Conservation (phyloP, 2,888 invertebrate genomes). For the Deilephila porcellus region DNA sequence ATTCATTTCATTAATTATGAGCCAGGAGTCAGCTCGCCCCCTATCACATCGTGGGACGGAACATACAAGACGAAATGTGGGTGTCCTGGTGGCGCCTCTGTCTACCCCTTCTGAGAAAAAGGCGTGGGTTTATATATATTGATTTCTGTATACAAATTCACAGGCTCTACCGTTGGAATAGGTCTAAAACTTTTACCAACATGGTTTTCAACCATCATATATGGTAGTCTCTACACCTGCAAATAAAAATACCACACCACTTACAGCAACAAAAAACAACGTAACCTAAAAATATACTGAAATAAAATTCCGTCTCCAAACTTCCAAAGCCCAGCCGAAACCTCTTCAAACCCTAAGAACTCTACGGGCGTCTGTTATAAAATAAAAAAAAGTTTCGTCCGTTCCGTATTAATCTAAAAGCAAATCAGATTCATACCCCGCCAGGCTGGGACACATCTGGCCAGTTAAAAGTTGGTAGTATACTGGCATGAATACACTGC, state of each 20-base stretch:
- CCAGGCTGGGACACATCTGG: constrained; percentile 76
- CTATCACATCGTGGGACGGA: too few species aligned
- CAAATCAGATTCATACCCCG: constrained; percentile 77
- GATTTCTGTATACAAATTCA: too few species aligned
- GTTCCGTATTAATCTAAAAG: constrained; percentile 73
- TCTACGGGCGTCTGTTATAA: constrained; percentile 46
- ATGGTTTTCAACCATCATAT: not conserved
- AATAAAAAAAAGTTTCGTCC: constrained; percentile 61
- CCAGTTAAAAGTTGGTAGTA: constrained; percentile 81
- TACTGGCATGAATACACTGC: constrained; percentile 77
- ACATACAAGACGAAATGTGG: too few species aligned
- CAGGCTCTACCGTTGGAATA: too few species aligned
- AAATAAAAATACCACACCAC: too few species aligned
- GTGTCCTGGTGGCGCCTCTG: too few species aligned
- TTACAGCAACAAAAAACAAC: not conserved
- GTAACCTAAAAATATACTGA: not conserved
- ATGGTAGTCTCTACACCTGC: not conserved
- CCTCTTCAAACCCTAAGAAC: constrained; percentile 45
- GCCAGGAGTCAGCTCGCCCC: too few species aligned
- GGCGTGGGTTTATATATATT: too few species aligned
- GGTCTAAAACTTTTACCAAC: too few species aligned
- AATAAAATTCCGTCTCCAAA: constrained; percentile 3
- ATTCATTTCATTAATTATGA: too few species aligned
- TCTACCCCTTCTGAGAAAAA: too few species aligned
- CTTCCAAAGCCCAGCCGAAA: constrained; percentile 29